Evolutionary conservation across 1,140 invertebrate species (phyloP).

Genomic region (Subanguina moxae): DNA sequence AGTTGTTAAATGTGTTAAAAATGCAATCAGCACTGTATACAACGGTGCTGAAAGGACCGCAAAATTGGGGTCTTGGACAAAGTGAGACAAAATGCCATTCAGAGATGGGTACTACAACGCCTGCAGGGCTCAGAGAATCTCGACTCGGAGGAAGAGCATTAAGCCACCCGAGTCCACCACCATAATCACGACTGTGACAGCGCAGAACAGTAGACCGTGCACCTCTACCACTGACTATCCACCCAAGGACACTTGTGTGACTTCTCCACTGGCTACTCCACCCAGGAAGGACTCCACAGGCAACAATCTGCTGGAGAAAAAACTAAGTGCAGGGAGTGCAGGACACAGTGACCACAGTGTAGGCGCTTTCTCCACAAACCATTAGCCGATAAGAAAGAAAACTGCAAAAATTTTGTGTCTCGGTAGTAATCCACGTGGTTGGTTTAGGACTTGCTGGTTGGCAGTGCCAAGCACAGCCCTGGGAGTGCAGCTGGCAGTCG

Average conservation of each 20-base stretch:
- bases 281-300: background rate
- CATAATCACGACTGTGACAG: background rate
- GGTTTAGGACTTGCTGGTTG: too few species aligned
- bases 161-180: background rate
- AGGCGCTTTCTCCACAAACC: too few species aligned
- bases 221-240: background rate
- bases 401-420: too few species aligned
- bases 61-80: background rate
- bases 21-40: background rate
- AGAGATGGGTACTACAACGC: constrained; percentile 46
- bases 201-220: background rate
- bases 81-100: background rate
- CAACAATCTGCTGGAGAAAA: background rate
- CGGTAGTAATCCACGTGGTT: too few species aligned
- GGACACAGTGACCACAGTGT: too few species aligned
- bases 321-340: too few species aligned
- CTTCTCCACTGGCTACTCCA: background rate
- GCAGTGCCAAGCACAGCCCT: too few species aligned
- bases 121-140: constrained; percentile 48
- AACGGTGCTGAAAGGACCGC: background rate
- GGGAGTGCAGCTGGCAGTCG: too few species aligned
- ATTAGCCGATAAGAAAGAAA: too few species aligned
- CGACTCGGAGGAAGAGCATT: constrained; percentile 20
- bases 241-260: background rate
- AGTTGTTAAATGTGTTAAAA: background rate